A percentile compares a stretch with the other conserved stretches of the same genome.
These are phyloP conservation scores for Drosophila meridionalis DNA, from an alignment of 2,888 invertebrate genomes.

Conservation along the genomic window DNA sequence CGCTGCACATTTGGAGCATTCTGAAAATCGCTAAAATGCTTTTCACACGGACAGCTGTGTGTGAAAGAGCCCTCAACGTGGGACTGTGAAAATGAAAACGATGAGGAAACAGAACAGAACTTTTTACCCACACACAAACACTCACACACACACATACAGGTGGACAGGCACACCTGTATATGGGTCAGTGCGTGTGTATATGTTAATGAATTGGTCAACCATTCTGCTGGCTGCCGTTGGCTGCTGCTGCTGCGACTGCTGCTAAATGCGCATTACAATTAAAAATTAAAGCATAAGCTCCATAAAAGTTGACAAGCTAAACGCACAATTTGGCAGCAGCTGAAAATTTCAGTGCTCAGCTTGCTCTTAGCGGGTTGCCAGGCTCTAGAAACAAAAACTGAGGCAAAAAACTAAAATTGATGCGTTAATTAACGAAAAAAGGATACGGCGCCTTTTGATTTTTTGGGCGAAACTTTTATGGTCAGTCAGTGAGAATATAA, in stretches of 20 bases:
- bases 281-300: conserved; percentile 58
- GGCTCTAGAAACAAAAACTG: neutral
- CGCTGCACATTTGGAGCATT: conserved; percentile 56
- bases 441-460: conserved; percentile 75
- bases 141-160: neutral
- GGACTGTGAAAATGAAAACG: conserved; percentile 63
- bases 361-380: conserved; percentile 27
- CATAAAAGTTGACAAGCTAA: conserved; percentile 61
- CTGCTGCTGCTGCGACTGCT: conserved; percentile 27
- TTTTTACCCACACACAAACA: conserved; percentile 2
- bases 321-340: conserved; percentile 64
- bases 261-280: conserved; percentile 61
- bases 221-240: conserved; percentile 39
- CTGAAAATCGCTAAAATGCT: conserved; percentile 72
- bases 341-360: conserved; percentile 32
- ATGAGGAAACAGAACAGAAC: conserved; percentile 32
- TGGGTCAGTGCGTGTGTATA: conserved; percentile 35
- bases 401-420: conserved; percentile 23
- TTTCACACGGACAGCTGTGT: conserved; percentile 80
- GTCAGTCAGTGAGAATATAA: conserved; percentile 20
- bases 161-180: conserved; percentile 18
- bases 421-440: conserved; percentile 66
- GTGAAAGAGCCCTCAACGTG: conserved; percentile 72
- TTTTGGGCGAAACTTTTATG: conserved; percentile 69
- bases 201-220: conserved; percentile 65